Evolutionary conservation across 1,140 invertebrate species (phyloP).

Genomic region (Calephelis virginiensis): DNA sequence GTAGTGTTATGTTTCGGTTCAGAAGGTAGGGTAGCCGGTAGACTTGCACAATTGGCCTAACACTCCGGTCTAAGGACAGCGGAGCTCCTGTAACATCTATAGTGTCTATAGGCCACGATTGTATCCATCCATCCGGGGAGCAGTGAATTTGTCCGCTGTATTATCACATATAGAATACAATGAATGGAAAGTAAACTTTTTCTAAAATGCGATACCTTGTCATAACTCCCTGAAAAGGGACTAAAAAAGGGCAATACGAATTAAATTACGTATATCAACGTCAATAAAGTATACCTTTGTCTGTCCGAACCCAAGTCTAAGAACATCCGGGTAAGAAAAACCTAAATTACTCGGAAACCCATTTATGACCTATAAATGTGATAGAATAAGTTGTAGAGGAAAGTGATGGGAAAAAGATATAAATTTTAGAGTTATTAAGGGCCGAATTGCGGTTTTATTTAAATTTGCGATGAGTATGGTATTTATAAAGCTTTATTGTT

Average conservation of each 20-base stretch:
- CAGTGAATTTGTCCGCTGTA: too few species aligned
- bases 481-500: too few species aligned
- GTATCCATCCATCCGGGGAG: too few species aligned
- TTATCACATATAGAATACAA: too few species aligned
- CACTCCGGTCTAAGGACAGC: too few species aligned
- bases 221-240: background rate
- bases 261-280: constrained; percentile 28
- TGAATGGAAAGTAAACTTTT: too few species aligned
- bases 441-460: background rate
- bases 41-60: too few species aligned
- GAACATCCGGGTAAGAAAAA: background rate
- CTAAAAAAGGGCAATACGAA: constrained; percentile 21
- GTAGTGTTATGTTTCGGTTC: too few species aligned
- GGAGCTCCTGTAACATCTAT: too few species aligned
- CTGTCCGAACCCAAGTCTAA: constrained; percentile 7
- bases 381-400: constrained; percentile 3
- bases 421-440: background rate
- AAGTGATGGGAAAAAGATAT: background rate
- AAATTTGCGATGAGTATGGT: background rate
- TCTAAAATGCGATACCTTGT: background rate
- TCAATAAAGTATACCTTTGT: constrained; percentile 26
- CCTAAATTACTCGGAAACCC: constrained; percentile 4
- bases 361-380: constrained; percentile 3
- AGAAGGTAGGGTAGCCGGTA: too few species aligned
- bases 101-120: too few species aligned